Conservation (phyloP, 2,888 invertebrate genomes). For the Loripinus fragilis region DNA sequence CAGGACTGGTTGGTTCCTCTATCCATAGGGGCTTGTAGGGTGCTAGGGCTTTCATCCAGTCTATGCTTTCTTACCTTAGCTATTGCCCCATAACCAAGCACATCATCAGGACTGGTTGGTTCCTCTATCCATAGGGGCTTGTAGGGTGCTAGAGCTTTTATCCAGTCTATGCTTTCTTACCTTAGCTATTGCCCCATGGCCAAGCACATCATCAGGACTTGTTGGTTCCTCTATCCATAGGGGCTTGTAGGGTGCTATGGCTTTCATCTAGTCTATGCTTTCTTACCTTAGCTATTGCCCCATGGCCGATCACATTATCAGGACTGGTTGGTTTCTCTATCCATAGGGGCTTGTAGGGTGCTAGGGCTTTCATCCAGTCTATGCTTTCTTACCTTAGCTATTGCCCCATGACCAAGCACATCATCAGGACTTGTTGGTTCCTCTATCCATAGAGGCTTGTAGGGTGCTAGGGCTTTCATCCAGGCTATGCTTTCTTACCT, state of each 20-base stretch:
- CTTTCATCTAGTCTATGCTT: constrained; percentile 91
- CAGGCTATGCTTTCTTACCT: constrained; percentile 89
- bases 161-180: constrained; percentile 91
- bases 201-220: constrained; percentile 94
- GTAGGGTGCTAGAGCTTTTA: constrained; percentile 89
- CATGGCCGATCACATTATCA: constrained; percentile 94
- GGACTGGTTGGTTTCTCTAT: constrained; percentile 97
- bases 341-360: constrained; percentile 90
- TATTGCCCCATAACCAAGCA: constrained; percentile 93
- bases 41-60: constrained; percentile 92
- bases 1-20: constrained; percentile 96
- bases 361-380: constrained; percentile 91
- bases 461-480: constrained; percentile 90
- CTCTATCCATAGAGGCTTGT: constrained; percentile 93
- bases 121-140: constrained; percentile 95
- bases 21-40: constrained; percentile 92
- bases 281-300: constrained; percentile 89
- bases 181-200: constrained; percentile 91
- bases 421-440: constrained; percentile 97
- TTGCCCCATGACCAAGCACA: constrained; percentile 92
- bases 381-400: constrained; percentile 89
- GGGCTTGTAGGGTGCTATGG: constrained; percentile 88
- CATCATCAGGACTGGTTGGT: constrained; percentile 95
- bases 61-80: constrained; percentile 88
- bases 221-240: constrained; percentile 97